These are phyloP conservation scores for Melinopterus prodromus DNA, from an alignment of 2,888 invertebrate species.

Conservation along the genomic window DNA sequence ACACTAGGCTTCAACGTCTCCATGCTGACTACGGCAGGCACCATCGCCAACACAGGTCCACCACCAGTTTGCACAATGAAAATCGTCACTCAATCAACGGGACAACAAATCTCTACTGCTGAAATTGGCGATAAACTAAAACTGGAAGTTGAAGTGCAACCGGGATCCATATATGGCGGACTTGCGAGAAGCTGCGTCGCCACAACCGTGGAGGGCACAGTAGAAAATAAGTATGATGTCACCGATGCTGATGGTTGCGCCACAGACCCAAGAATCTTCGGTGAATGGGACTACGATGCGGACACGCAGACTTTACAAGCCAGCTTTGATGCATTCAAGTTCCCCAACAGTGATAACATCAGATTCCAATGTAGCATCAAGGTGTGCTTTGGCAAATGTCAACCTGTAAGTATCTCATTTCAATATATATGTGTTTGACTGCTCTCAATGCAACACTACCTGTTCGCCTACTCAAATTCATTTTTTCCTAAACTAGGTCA, in stretches of 20 bases:
- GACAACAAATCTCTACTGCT: slow-evolving; percentile 88
- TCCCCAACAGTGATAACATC: slow-evolving; percentile 93
- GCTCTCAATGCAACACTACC: too few relatives aligned
- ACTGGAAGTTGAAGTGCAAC: slow-evolving; percentile 57
- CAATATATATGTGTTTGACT: neutral
- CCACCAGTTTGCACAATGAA: slow-evolving; percentile 93
- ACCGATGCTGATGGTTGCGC: slow-evolving; percentile 95
- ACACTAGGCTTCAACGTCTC: slow-evolving; percentile 94
- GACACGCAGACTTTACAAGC: slow-evolving; percentile 87
- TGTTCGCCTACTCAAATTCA: neutral
- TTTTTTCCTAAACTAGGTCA: slow-evolving; percentile 68
- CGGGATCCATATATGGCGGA: slow-evolving; percentile 84
- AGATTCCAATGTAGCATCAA: slow-evolving; percentile 95
- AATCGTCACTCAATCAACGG: slow-evolving; percentile 81
- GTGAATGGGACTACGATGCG: slow-evolving; percentile 90
- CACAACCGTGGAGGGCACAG: slow-evolving; percentile 87
- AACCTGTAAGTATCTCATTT: slow-evolving; percentile 74
- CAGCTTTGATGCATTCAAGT: slow-evolving; percentile 93
- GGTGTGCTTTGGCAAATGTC: slow-evolving; percentile 94
- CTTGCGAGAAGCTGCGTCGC: slow-evolving; percentile 94
- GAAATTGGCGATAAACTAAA: slow-evolving; percentile 74
- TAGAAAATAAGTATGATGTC: slow-evolving; percentile 90
- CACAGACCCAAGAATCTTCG: slow-evolving; percentile 90
- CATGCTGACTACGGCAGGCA: slow-evolving; percentile 94
- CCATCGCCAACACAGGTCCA: slow-evolving; percentile 94